These are phyloP conservation scores for Agonopterix alstromeriana DNA, from an alignment of 2,888 invertebrate species.

Conservation along the genomic window DNA sequence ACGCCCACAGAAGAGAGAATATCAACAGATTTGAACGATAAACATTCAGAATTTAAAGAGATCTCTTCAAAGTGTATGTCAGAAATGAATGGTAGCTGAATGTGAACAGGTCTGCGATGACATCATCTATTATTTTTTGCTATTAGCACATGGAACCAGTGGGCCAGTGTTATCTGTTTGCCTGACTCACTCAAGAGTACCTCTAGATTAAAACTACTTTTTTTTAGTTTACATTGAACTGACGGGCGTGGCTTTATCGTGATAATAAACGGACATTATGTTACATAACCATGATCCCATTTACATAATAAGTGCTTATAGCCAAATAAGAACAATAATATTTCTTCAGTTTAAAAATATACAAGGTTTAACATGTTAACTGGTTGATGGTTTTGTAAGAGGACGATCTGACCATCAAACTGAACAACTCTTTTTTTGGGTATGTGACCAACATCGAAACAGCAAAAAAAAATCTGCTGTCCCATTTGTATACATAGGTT, in stretches of 20 bases:
- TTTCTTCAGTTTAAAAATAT: too few species aligned
- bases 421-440: too few species aligned
- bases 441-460: too few species aligned
- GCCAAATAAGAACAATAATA: too few species aligned
- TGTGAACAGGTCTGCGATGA: constrained; percentile 33
- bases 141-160: constrained; percentile 33
- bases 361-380: too few species aligned
- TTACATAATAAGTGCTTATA: too few species aligned
- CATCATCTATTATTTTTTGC: constrained; percentile 47
- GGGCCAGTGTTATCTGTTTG: constrained; percentile 29
- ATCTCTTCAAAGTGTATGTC: background rate
- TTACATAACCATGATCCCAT: constrained; percentile 12
- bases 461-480: too few species aligned
- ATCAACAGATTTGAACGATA: constrained; percentile 21
- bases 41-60: background rate
- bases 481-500: too few species aligned
- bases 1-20: constrained; percentile 30
- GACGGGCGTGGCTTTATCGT: constrained; percentile 27
- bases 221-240: background rate
- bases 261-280: constrained; percentile 9
- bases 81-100: constrained; percentile 20
- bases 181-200: constrained; percentile 27
- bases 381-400: too few species aligned
- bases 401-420: too few species aligned
- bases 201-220: constrained; percentile 12